Percentiles rank a stretch among this genome's conserved stretches.
Evolutionary conservation across 1,140 invertebrate genomes (phyloP).

Genomic region (Listronotus oregonensis): DNA sequence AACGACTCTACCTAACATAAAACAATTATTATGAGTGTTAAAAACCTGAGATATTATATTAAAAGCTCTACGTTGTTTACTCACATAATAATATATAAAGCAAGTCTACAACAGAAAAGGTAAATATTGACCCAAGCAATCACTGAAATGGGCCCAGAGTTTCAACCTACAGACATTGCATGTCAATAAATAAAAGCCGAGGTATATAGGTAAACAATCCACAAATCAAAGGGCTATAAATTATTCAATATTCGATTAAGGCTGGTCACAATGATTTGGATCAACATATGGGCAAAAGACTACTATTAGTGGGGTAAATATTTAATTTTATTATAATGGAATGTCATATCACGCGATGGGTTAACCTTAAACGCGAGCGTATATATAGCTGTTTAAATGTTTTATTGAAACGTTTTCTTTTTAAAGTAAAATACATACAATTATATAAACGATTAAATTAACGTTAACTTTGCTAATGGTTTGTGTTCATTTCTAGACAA

Average conservation of each 20-base stretch:
- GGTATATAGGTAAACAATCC: slow-evolving; percentile 35
- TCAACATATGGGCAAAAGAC: slow-evolving; percentile 54
- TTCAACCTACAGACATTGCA: slow-evolving; percentile 10
- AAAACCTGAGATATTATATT: no score
- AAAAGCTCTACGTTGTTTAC: no score
- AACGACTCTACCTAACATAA: no score
- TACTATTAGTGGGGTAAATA: slow-evolving; percentile 53
- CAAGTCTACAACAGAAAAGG: background rate
- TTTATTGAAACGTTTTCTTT: slow-evolving; percentile 11
- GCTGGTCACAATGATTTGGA: slow-evolving; percentile 53
- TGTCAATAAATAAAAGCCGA: slow-evolving; percentile 27
- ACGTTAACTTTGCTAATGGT: no score
- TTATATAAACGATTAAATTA: no score
- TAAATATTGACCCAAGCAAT: slow-evolving; percentile 25
- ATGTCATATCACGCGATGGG: slow-evolving; percentile 53
- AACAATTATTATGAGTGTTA: no score
- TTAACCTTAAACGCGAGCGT: slow-evolving; percentile 51
- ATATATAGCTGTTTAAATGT: slow-evolving; percentile 9
- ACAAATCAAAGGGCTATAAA: slow-evolving; percentile 52
- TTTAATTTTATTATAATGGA: slow-evolving; percentile 52
- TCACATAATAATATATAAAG: no score
- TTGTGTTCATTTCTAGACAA: no score
- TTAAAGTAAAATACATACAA: no score
- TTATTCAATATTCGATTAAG: slow-evolving; percentile 55
- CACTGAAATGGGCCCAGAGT: slow-evolving; percentile 11